Percentiles rank a stretch among this genome's conserved stretches.
Conservation (phyloP, 2,888 invertebrate genomes). For the Hermaeophaga mercurialis region DNA sequence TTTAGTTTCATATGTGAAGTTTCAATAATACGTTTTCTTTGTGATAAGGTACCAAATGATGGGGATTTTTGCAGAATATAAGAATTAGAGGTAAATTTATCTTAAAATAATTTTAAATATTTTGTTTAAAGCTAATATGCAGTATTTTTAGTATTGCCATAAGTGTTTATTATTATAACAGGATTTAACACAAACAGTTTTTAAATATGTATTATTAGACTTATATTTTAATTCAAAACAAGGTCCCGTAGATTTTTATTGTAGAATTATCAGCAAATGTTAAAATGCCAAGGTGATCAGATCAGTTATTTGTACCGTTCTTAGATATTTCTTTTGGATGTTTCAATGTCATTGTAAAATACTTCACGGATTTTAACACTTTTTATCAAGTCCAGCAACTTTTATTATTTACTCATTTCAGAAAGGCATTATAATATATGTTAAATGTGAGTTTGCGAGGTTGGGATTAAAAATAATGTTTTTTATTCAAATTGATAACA, state of each 20-base stretch:
- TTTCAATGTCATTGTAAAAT: background rate
- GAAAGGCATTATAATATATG: too few species aligned
- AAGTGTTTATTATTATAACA: background rate
- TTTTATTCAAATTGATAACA: too few species aligned
- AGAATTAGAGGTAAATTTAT: constrained; percentile 20
- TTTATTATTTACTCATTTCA: too few species aligned
- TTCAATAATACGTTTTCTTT: constrained; percentile 5
- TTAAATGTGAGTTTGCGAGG: too few species aligned
- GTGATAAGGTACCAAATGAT: constrained; percentile 7
- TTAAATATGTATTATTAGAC: too few species aligned
- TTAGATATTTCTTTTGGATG: background rate
- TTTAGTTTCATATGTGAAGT: constrained; percentile 11
- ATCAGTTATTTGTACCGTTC: background rate
- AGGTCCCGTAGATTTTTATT: background rate
- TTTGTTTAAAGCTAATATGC: too few species aligned
- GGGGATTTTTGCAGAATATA: constrained; percentile 11
- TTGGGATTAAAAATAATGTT: too few species aligned
- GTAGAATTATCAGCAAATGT: constrained; percentile 6
- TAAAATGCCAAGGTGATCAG: constrained; percentile 14
- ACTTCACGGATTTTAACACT: background rate
- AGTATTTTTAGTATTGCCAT: too few species aligned
- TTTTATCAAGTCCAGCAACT: too few species aligned
- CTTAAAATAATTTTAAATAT: too few species aligned
- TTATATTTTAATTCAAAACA: too few species aligned
- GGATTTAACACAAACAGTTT: background rate